A percentile compares a stretch with the other conserved stretches of the same genome.
These are phyloP conservation scores for Coenobita brevimanus DNA, from an alignment of 1,140 invertebrate species.

Conservation along the genomic window DNA sequence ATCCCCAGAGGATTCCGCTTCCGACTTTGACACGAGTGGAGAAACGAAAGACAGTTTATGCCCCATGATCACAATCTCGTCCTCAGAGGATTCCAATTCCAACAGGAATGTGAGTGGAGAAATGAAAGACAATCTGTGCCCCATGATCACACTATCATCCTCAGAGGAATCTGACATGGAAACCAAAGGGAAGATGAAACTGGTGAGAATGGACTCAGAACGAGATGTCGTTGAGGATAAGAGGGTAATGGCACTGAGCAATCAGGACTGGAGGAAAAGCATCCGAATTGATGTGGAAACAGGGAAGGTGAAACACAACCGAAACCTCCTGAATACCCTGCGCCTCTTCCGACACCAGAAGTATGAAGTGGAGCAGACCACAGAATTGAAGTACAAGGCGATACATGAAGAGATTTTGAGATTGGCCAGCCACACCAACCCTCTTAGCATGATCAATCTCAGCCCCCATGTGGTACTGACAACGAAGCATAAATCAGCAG, in stretches of 20 bases:
- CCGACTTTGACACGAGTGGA: slow-evolving; percentile 75
- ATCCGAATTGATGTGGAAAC: slow-evolving; percentile 65
- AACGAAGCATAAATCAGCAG: slow-evolving; percentile 32
- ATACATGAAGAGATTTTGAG: slow-evolving; percentile 60
- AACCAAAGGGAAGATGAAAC: slow-evolving; percentile 75
- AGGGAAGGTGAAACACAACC: slow-evolving; percentile 74
- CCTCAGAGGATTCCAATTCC: slow-evolving; percentile 75
- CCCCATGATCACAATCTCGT: too few relatives aligned
- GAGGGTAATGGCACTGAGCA: slow-evolving; percentile 64
- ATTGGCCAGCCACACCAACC: slow-evolving; percentile 73
- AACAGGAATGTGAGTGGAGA: slow-evolving; percentile 73
- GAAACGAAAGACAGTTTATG: too few relatives aligned
- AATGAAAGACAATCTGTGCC: slow-evolving; percentile 16
- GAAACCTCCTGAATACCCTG: slow-evolving; percentile 77
- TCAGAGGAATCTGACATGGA: slow-evolving; percentile 74
- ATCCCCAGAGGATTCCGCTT: slow-evolving; percentile 74
- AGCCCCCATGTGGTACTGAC: slow-evolving; percentile 76
- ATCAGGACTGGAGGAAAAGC: slow-evolving; percentile 65
- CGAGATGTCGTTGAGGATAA: slow-evolving; percentile 68
- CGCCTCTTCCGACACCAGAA: slow-evolving; percentile 77
- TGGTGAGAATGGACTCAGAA: slow-evolving; percentile 74
- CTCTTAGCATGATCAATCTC: slow-evolving; percentile 75
- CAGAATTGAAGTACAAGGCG: slow-evolving; percentile 72
- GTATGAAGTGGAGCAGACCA: slow-evolving; percentile 71
- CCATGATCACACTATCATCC: slow-evolving; percentile 70